These are phyloP conservation scores for Brevimyrus niger DNA, from an alignment of 2,113 vertebrate genomes.

Conservation along the genomic window DNA sequence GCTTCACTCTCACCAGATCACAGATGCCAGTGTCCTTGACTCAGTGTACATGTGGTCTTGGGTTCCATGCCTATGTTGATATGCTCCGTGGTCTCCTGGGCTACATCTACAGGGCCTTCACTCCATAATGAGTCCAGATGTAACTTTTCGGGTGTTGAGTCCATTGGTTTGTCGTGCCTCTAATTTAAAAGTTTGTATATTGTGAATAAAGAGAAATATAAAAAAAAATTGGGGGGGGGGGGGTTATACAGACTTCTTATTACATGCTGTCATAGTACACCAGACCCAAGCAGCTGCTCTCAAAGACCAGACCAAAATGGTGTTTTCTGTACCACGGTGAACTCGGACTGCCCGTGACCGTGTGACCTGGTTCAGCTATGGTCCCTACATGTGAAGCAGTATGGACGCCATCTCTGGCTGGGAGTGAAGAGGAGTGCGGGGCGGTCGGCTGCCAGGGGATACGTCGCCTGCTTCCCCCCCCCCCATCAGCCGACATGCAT, in stretches of 20 bases:
- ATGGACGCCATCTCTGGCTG: background rate
- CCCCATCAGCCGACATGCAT: background rate
- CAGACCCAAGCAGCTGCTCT: slow-evolving; percentile 14
- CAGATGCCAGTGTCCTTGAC: background rate
- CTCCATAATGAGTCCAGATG: background rate
- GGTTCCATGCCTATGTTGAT: background rate
- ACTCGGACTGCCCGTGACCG: background rate
- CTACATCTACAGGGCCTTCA: background rate
- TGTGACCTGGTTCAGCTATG: background rate
- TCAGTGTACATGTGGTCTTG: background rate
- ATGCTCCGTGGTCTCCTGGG: background rate
- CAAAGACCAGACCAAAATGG: background rate
- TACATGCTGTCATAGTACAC: background rate
- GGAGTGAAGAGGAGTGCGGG: background rate
- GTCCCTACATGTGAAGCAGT: background rate
- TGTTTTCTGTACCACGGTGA: background rate
- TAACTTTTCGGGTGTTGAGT: background rate
- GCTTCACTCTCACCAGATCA: background rate
- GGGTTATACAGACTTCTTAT: no score
- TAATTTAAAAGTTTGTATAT: background rate
- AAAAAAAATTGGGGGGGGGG: background rate
- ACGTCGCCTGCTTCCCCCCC: background rate
- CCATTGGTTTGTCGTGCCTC: background rate
- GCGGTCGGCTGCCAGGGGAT: background rate
- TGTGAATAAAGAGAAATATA: background rate